Evolutionary conservation across 2,113 vertebrate genomes (phyloP).

Genomic region (Damaliscus lunatus): DNA sequence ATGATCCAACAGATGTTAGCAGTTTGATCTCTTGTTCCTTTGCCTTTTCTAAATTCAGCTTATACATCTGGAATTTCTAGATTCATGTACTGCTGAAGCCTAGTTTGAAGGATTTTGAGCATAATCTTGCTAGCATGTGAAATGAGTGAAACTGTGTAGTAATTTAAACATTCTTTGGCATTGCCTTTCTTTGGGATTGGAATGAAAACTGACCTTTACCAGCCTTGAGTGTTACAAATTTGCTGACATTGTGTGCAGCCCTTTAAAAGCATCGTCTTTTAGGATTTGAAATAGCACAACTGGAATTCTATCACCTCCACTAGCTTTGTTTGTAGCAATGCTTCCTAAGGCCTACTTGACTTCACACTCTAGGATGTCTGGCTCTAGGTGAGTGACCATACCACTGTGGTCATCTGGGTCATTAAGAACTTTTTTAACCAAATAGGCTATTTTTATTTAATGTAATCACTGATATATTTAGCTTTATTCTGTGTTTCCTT

Average conservation of each 20-base stretch:
- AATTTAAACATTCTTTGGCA: neutral
- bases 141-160: neutral
- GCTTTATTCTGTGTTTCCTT: neutral
- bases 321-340: neutral
- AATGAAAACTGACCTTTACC: neutral
- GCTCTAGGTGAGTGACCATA: neutral
- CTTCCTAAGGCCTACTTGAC: neutral
- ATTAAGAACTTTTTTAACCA: neutral
- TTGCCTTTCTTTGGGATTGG: neutral
- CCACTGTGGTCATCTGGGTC: neutral
- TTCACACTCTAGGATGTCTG: neutral
- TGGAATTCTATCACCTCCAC: neutral
- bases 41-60: neutral
- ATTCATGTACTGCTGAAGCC: neutral
- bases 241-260: neutral
- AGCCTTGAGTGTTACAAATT: neutral
- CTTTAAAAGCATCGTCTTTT: neutral
- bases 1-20: neutral
- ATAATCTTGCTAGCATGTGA: neutral
- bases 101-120: neutral
- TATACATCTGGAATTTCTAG: neutral
- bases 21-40: neutral
- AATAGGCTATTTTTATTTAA: neutral
- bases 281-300: neutral
- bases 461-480: neutral